Conservation (phyloP, 2,113 vertebrate species). For the Syrrhaptes paradoxus region DNA sequence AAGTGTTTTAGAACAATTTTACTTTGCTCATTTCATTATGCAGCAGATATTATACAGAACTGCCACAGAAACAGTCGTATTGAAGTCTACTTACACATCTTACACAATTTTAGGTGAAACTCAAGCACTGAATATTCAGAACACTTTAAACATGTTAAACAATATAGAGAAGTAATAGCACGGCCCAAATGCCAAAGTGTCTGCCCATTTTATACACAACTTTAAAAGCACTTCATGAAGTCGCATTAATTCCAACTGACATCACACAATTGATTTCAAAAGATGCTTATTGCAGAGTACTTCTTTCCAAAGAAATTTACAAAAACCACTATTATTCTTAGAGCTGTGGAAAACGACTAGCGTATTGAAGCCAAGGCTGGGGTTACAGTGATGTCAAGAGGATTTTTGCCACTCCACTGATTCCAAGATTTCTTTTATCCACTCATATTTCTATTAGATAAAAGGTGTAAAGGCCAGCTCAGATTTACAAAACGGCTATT, state of each 20-base stretch:
- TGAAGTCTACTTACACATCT: slow-evolving; percentile 12
- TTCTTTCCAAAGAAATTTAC: not conserved
- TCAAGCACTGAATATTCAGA: slow-evolving; percentile 59
- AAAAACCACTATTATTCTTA: not conserved
- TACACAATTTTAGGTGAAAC: slow-evolving; percentile 19
- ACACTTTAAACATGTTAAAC: slow-evolving; percentile 19
- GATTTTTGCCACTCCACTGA: not conserved
- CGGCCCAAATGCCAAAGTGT: not conserved
- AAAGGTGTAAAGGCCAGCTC: not conserved
- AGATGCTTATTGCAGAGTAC: not conserved
- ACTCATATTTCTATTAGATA: not conserved
- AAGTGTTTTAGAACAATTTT: not conserved
- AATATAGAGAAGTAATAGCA: not conserved
- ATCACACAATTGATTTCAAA: not conserved
- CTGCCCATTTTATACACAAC: slow-evolving; percentile 15
- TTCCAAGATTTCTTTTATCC: not conserved
- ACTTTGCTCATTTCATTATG: slow-evolving; percentile 32
- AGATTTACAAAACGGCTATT: slow-evolving; percentile 35
- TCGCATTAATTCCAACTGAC: not conserved
- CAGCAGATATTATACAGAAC: slow-evolving; percentile 42
- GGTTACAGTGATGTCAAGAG: not conserved
- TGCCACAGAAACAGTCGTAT: slow-evolving; percentile 29
- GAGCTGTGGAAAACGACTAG: not conserved
- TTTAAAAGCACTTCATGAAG: slow-evolving; percentile 47
- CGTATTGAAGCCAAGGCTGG: not conserved